These are phyloP conservation scores for Micrasema minimum DNA, from an alignment of 1,140 invertebrate genomes.

Conservation along the genomic window DNA sequence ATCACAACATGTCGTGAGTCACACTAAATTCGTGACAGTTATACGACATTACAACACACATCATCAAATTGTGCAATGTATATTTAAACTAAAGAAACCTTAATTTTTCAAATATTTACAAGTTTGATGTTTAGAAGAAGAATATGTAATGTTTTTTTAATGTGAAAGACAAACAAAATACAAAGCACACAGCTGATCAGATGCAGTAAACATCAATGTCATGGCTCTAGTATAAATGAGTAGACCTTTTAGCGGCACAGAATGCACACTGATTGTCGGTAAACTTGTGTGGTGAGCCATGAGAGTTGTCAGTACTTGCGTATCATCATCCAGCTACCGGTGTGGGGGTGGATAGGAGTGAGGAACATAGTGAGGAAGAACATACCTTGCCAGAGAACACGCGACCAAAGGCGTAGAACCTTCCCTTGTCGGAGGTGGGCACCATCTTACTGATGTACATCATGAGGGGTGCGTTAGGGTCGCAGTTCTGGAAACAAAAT, in stretches of 20 bases:
- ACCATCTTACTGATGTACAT: slow-evolving; percentile 99
- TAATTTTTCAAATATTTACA: too few relatives aligned
- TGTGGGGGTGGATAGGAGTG: neutral
- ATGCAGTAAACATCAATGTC: slow-evolving; percentile 28
- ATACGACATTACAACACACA: too few relatives aligned
- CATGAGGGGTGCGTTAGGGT: slow-evolving; percentile 97
- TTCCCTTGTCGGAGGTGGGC: slow-evolving; percentile 98
- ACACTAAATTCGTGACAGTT: too few relatives aligned
- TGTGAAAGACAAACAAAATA: too few relatives aligned
- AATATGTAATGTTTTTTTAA: too few relatives aligned
- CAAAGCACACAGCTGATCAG: too few relatives aligned
- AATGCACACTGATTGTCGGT: slow-evolving; percentile 44
- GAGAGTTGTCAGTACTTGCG: slow-evolving; percentile 38
- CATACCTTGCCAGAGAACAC: slow-evolving; percentile 97
- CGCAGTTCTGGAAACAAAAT: slow-evolving; percentile 79
- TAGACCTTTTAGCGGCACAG: slow-evolving; percentile 44
- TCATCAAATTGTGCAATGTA: too few relatives aligned
- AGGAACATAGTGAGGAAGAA: slow-evolving; percentile 5
- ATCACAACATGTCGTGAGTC: too few relatives aligned
- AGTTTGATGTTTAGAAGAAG: too few relatives aligned
- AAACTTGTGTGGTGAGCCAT: slow-evolving; percentile 42
- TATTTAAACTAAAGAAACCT: too few relatives aligned
- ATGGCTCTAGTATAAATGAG: slow-evolving; percentile 42
- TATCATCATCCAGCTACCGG: slow-evolving; percentile 42
- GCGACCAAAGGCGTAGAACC: slow-evolving; percentile 99